Base-by-base conservation (phyloP, 1,140 invertebrate genomes). In the Lepidurus arcticus region DNA sequence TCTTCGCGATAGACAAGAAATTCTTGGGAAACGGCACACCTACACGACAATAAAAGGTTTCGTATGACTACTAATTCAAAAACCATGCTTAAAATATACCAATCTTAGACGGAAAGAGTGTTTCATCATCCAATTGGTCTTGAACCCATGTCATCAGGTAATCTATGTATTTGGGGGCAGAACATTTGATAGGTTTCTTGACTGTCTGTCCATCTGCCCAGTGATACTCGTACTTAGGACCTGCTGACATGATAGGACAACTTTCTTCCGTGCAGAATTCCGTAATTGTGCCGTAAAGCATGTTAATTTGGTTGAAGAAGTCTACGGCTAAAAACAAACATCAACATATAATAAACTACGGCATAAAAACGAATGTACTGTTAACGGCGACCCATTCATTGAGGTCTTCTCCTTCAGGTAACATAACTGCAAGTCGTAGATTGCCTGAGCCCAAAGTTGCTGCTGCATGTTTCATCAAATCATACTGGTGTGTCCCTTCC, bases 361-460 rank as follows among this genome's bases (percentile, higher is more conserved):
- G 47, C n/a, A 44, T 13, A 47, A 77, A 75, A 34, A 16, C 81
- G 65, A 81, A 90, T 92, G 91, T 87, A 97, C 97, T 98, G 84
- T 99, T 99, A 11, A 98, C 97, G 80, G 97, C 97, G 53, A 99
- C 95, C 98, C 98, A 99, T 88, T 99, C 98, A 86, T 99, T 99
- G 47, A 98, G 89, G 88, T 99, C 98, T 88, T 99, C 98, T 65
- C 98, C 98, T 85, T 99, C 97, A 1, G 98, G 98, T 80, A 99
- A 87, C 89, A 96, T 93, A 47, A 99, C 98, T 74, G 97, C 98
- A 45, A 97, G 88, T 79, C 96, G 88, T 74, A 99, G 87, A 88
- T 99, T 99, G 13, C 97, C 97, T 65, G 97, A 99, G 24, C 98
- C 98, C 73, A 99, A 87, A 1, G 98, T 99, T 21, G 96, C 96